A percentile compares a stretch with the other conserved stretches of the same genome.
Conservation (phyloP, 2,113 vertebrate species). For the Puntigrus tetrazona region DNA sequence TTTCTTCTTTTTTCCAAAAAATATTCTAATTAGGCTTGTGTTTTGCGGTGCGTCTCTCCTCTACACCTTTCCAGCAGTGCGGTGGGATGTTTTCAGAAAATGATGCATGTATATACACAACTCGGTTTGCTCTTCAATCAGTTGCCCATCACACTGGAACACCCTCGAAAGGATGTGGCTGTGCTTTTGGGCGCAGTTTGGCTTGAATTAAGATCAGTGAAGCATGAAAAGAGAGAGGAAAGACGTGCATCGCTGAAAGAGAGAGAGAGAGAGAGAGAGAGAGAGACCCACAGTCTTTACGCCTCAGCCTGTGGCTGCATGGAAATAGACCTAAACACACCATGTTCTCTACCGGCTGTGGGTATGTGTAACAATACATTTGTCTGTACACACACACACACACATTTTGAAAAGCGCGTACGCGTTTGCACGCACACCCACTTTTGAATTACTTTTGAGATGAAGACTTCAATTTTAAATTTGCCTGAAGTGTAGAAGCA, state of each 20-base stretch:
- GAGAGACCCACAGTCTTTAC: constrained; percentile 1
- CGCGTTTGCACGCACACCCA: not conserved
- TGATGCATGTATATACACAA: not conserved
- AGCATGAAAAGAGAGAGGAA: constrained; percentile 11
- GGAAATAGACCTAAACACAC: not conserved
- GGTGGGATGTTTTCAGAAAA: constrained; percentile 14
- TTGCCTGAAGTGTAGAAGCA: constrained; percentile 7
- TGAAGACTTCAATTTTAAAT: constrained; percentile 17
- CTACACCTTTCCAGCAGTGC: not conserved
- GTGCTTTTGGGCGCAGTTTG: not conserved
- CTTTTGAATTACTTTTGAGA: constrained; percentile 10
- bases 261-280: not conserved
- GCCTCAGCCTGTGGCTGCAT: constrained; percentile 18
- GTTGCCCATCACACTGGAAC: constrained; percentile 13
- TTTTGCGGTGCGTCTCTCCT: not conserved
- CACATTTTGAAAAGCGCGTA: not conserved
- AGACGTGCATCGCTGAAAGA: not conserved
- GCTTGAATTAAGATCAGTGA: constrained; percentile 15
- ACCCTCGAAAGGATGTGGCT: not conserved
- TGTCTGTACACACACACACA: not conserved
- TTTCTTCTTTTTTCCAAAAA: too few species aligned
- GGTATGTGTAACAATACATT: not conserved
- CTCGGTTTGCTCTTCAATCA: constrained; percentile 6
- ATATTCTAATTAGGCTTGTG: not conserved
- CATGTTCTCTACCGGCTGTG: constrained; percentile 12